Percentiles rank a stretch among this genome's conserved stretches.
These are phyloP conservation scores for Cyclophora punctaria DNA, from an alignment of 2,888 invertebrate species.

Conservation along the genomic window DNA sequence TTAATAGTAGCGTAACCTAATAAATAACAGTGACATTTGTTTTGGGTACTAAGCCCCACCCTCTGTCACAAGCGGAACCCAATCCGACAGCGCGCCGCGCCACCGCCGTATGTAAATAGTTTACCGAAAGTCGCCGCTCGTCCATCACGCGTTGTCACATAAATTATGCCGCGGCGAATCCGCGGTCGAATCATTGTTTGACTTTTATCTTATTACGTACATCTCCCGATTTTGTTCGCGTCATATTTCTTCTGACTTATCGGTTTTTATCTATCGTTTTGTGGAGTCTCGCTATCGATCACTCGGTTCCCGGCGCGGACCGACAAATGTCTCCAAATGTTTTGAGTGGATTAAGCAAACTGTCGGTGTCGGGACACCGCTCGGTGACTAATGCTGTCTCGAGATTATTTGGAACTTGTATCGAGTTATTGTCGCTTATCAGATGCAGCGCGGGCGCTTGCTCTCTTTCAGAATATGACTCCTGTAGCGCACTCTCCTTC, in stretches of 20 bases:
- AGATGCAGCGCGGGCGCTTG: conserved; percentile 48
- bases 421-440: conserved; percentile 69
- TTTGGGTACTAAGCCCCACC: conserved; percentile 73
- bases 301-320: conserved; percentile 58
- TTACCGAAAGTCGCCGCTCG: conserved; percentile 75
- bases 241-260: conserved; percentile 75
- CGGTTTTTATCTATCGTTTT: conserved; percentile 74
- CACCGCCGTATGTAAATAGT: conserved; percentile 74
- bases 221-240: conserved; percentile 76
- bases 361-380: conserved; percentile 49
- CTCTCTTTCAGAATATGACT: conserved; percentile 21
- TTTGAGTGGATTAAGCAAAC: conserved; percentile 72
- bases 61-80: conserved; percentile 71
- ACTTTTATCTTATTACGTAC: conserved; percentile 76
- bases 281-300: conserved; percentile 72
- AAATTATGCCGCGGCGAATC: conserved; percentile 76
- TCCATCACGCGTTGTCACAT: conserved; percentile 75
- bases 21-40: conserved; percentile 75
- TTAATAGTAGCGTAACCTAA: conserved; percentile 67
- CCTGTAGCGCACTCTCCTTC: conserved; percentile 20
- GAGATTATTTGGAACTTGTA: conserved; percentile 66
- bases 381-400: conserved; percentile 58
- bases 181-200: conserved; percentile 75
- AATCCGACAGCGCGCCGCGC: conserved; percentile 64
- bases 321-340: conserved; percentile 72